Base-by-base conservation (phyloP, 2,888 invertebrate genomes). In the Agapostemon virescens region DNA sequence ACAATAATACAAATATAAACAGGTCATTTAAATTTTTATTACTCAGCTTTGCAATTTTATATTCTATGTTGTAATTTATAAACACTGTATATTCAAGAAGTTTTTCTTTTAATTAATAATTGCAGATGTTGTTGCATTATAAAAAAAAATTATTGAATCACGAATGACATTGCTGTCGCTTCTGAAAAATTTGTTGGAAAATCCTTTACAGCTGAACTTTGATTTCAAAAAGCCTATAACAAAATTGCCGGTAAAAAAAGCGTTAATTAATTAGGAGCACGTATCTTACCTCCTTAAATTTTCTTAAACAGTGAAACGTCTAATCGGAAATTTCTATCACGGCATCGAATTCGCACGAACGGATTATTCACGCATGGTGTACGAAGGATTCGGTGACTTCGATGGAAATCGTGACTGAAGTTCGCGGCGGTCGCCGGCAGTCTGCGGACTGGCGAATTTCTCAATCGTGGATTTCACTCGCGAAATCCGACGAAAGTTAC, bases 401-500 rank as follows among this genome's bases (percentile, higher is more conserved):
- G 30, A 69, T 7, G 2, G 38, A 45, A 45, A 38, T 13, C 40
- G 30, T 13, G 45, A 49, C 55, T 20, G 38, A 11, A n/a, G 33
- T 9, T 17, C 40, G 69, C 23, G 49, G 23, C 42, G 61, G 17
- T 30, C 70, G 45, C 61, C 49, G n/a, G 36, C 69, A 69, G 1
- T 73, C 68, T 66, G 73, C 33, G 61, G 58, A 84, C 78, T 81
- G 84, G 45, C 38, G 69, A 77, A 81, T 82, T 81, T 76, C 74
- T 64, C 38, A 61, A 69, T 61, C 64, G 74, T 40, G 64, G 40
- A 61, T 77, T 71, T 67, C 15, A 17, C 67, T 71, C 70, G 74
- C 63, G 74, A 33, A 71, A 86, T 87, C 82, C 79, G 72, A 84
- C 74, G 84, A 88, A 86, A 86, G 84, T 88, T 89, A 75, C 79